A percentile compares a stretch with the other conserved stretches of the same genome.
phyloP scores from a whole-genome alignment of 1,140 invertebrate genomes.

The Holotrichia oblita region DNA sequence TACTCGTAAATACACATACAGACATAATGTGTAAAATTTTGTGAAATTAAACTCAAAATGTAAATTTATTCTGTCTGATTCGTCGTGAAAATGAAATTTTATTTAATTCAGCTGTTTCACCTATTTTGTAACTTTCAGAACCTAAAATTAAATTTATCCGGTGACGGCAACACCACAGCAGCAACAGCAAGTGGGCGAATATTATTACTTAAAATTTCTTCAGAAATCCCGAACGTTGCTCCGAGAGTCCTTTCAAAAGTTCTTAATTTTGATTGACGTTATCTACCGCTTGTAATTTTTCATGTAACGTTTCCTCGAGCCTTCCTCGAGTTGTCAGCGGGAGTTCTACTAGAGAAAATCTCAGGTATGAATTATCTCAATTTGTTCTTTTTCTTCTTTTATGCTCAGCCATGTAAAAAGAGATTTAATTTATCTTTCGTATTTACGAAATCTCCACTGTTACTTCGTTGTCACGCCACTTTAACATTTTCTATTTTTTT shows the following conservation, averaged over 20 bases:
- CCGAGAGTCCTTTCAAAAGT: conserved; percentile 11
- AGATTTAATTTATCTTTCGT: not conserved
- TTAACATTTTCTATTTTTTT: too few relatives aligned
- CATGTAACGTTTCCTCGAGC: not conserved
- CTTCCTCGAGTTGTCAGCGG: not conserved
- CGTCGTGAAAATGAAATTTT: not conserved
- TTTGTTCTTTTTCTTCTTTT: not conserved
- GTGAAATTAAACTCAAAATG: not conserved
- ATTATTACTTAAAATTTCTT: conserved; percentile 14
- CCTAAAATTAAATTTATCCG: conserved; percentile 8
- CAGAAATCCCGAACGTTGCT: not conserved
- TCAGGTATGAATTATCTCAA: conserved; percentile 1
- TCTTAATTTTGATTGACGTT: conserved; percentile 13
- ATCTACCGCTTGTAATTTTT: conserved; percentile 1
- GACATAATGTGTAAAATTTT: not conserved
- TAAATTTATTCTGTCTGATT: not conserved
- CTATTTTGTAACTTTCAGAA: not conserved
- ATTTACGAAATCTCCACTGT: not conserved
- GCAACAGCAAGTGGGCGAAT: conserved; percentile 4
- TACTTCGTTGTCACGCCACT: too few relatives aligned
- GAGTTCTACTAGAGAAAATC: not conserved
- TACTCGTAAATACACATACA: not conserved
- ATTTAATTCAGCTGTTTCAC: not conserved
- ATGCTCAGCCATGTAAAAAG: not conserved
- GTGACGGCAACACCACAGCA: not conserved